Base-by-base conservation (phyloP, 1,140 invertebrate genomes). In the Cydia amplana region DNA sequence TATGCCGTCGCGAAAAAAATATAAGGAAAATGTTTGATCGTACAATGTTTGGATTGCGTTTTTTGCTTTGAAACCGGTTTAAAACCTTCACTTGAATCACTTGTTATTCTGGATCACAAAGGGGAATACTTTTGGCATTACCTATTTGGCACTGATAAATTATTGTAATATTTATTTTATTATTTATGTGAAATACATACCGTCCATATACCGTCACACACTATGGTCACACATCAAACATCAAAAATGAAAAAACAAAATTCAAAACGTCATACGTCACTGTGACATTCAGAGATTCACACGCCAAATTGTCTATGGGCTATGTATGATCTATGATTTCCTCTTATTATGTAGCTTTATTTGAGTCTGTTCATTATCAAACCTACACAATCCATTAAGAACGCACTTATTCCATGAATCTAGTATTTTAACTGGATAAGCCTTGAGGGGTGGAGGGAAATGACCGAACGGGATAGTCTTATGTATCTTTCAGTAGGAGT, bases 161-260 rank as follows among this genome's bases (percentile, higher is more conserved):
- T 60, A 20, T 10, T 60, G 51, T 60, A 60, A 60, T 60, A 60
- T 60, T 60, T 60, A 12, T 60, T 60, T 23, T 60, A n/a, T 60
- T 20, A 60, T 23, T 1, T 32, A 32, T 49, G 46, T 23, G 20
- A 23, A 23, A 60, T 60, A 60, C 18, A 23, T 60, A 60, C 55
- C 55, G n/a, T n/a, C n/a, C n/a, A n/a, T n/a, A n/a, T n/a, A n/a
- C n/a, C n/a, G n/a, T n/a, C n/a, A n/a, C n/a, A n/a, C n/a, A n/a
- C n/a, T n/a, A n/a, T n/a, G 3, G 51, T 55, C 51, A 18, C 18
- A 55, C 6, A 18, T 7, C 18, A 4, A 55, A 20, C 51, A 5
- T 55, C 51, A 18, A 55, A 51, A 25, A 25, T 25, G 25, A 25
- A 55, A 18, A 55, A n/a, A n/a, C n/a, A n/a, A n/a, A n/a, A n/a